Conservation (phyloP, 2,888 invertebrate genomes). For the Aphodius sticticus region DNA sequence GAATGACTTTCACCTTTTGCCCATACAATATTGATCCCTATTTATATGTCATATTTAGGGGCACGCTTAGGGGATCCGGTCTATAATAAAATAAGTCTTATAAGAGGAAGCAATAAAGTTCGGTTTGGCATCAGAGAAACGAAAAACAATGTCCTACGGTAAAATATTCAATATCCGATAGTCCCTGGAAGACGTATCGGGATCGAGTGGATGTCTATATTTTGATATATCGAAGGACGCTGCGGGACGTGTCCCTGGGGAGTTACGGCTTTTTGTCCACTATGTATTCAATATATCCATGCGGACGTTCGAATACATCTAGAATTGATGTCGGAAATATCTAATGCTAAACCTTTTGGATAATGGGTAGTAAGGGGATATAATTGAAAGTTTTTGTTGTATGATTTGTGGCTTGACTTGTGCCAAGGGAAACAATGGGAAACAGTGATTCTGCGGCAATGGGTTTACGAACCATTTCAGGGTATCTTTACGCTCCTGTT, state of each 20-base stretch:
- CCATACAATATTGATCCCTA: background rate
- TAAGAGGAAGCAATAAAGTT: background rate
- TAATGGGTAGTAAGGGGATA: background rate
- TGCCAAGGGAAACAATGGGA: too few relatives aligned
- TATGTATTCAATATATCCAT: background rate
- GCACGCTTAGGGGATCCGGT: background rate
- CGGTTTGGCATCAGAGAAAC: background rate
- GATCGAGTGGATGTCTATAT: background rate
- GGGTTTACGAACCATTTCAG: too few relatives aligned
- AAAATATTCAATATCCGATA: slow-evolving; percentile 4
- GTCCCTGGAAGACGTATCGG: background rate
- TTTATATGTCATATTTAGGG: background rate
- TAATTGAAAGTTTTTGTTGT: too few relatives aligned
- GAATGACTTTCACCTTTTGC: background rate
- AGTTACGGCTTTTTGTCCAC: background rate
- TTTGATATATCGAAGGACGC: background rate
- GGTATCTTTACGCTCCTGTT: too few relatives aligned
- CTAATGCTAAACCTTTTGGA: background rate
- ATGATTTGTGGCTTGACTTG: too few relatives aligned
- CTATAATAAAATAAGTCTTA: background rate
- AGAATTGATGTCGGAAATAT: background rate
- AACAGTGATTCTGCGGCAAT: too few relatives aligned
- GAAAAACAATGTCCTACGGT: background rate
- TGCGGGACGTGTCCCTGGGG: background rate
- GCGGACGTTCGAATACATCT: background rate